A percentile compares a stretch with the other conserved stretches of the same genome.
Evolutionary conservation across 1,140 invertebrate species (phyloP).

Genomic region (Drosophila funebris): DNA sequence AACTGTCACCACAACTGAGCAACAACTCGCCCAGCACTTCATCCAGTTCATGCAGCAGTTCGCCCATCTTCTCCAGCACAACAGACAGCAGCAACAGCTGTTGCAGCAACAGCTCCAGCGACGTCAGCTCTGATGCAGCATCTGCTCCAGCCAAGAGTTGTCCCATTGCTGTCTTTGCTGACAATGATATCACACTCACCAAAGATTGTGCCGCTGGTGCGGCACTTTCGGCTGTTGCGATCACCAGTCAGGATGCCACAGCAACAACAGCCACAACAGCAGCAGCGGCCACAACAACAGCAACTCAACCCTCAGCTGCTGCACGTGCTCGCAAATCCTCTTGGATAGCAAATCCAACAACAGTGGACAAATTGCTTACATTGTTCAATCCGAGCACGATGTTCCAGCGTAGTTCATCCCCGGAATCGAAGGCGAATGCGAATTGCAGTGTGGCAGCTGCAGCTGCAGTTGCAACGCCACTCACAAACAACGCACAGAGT

Average conservation of each 20-base stretch:
- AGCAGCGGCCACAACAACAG: background rate
- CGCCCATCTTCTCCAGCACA: constrained; percentile 39
- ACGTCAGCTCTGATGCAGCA: constrained; percentile 19
- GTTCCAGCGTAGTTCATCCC: constrained; percentile 84
- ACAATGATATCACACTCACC: constrained; percentile 80
- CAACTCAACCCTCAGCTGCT: constrained; percentile 17
- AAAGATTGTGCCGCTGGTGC: constrained; percentile 65
- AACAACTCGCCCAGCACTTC: constrained; percentile 50
- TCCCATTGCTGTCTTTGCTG: constrained; percentile 75
- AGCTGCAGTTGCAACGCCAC: background rate
- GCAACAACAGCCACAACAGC: constrained; percentile 15
- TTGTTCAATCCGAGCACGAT: constrained; percentile 85
- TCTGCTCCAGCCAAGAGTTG: constrained; percentile 44
- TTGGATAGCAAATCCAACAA: constrained; percentile 85
- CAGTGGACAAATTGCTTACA: constrained; percentile 85
- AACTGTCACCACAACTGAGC: constrained; percentile 22
- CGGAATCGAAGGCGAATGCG: constrained; percentile 59
- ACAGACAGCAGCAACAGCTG: constrained; percentile 48
- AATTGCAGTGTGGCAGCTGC: constrained; percentile 1
- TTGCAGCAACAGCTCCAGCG: constrained; percentile 16
- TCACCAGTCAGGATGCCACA: background rate
- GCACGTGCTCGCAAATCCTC: constrained; percentile 85
- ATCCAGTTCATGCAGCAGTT: constrained; percentile 65
- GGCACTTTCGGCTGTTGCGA: constrained; percentile 48
- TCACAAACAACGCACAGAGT: constrained; percentile 60